phyloP scores from a whole-genome alignment of 2,888 invertebrate species.

The Plusia festucae region DNA sequence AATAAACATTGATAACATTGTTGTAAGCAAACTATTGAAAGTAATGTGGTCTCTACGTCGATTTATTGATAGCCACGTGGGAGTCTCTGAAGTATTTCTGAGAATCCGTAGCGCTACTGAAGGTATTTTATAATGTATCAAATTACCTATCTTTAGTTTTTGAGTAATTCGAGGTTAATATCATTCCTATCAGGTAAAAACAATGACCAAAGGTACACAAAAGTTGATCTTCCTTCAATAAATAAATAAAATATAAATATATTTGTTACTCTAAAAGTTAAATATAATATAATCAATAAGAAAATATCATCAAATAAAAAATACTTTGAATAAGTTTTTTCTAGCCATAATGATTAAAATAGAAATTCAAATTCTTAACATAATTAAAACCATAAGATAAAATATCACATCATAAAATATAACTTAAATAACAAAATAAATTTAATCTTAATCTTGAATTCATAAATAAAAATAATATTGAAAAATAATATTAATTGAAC shows the following conservation, averaged over 20 bases:
- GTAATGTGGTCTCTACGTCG: neutral
- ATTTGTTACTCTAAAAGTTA: constrained; percentile 89
- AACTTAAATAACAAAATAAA: constrained; percentile 78
- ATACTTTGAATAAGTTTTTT: constrained; percentile 79
- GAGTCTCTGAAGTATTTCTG: no score
- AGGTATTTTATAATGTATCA: no score
- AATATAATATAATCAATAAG: constrained; percentile 87
- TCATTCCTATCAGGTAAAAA: no score
- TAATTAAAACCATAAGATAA: constrained; percentile 88
- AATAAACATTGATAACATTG: neutral
- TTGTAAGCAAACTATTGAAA: neutral
- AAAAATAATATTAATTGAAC: constrained; percentile 87
- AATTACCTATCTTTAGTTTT: no score
- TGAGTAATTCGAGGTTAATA: no score
- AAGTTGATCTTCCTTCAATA: constrained; percentile 92
- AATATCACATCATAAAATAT: constrained; percentile 85
- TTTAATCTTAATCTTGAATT: constrained; percentile 72
- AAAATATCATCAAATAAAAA: constrained; percentile 87
- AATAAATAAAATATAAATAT: constrained; percentile 92
- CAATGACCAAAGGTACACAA: no score
- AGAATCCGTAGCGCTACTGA: no score
- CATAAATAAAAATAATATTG: constrained; percentile 85
- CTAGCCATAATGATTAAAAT: constrained; percentile 90
- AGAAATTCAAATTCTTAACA: constrained; percentile 90
- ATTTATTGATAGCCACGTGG: neutral